These are phyloP conservation scores for Lerista edwardsae DNA, from an alignment of 2,797 vertebrate genomes.

Conservation along the genomic window DNA sequence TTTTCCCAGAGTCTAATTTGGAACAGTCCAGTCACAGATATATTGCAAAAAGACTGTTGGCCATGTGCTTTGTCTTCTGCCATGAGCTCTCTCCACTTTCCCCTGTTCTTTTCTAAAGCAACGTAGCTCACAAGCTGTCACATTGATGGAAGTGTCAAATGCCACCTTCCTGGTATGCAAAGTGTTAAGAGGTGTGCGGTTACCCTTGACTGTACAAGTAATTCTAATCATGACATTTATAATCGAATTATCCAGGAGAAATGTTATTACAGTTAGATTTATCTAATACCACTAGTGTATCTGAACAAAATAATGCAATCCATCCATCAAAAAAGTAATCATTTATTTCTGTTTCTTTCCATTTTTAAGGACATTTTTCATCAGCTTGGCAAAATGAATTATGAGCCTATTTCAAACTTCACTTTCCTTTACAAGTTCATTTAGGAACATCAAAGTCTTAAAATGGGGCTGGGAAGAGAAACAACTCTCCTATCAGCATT, in stretches of 20 bases:
- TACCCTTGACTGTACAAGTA: background rate
- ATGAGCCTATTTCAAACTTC: conserved; percentile 43
- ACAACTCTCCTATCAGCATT: background rate
- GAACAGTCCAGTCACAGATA: background rate
- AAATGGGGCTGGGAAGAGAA: background rate
- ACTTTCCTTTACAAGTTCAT: conserved; percentile 37
- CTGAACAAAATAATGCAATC: conserved; percentile 48
- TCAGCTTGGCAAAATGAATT: conserved; percentile 53
- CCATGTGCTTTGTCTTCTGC: background rate
- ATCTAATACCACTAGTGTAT: conserved; percentile 40
- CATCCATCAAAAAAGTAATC: conserved; percentile 60
- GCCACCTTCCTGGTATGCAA: background rate
- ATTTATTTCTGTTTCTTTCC: conserved; percentile 61
- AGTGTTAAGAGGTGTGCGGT: background rate
- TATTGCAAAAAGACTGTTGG: background rate
- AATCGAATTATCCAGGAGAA: conserved; percentile 21
- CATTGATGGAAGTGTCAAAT: background rate
- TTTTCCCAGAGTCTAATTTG: background rate
- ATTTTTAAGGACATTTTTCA: conserved; percentile 63
- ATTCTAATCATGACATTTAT: conserved; percentile 36
- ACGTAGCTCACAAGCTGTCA: background rate
- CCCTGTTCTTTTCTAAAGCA: background rate
- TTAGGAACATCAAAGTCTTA: background rate
- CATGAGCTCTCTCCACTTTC: background rate
- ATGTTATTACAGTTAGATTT: conserved; percentile 31